These are phyloP conservation scores for Trematomus loennbergii DNA, from an alignment of 2,113 vertebrate genomes.

Conservation along the genomic window DNA sequence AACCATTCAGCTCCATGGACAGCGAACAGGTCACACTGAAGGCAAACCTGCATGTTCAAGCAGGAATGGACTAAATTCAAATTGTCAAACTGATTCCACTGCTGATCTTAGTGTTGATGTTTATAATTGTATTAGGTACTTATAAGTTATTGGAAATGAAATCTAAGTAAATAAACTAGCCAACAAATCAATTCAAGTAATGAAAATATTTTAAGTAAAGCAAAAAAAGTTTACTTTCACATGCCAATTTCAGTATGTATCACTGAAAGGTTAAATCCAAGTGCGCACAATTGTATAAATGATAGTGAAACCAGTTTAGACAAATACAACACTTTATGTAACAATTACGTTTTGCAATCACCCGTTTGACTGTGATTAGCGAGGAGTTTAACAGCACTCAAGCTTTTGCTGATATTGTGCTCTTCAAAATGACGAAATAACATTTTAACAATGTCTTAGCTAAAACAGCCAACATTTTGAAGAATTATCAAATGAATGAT, in stretches of 20 bases:
- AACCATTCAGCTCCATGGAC: slow-evolving; percentile 64
- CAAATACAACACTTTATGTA: no score
- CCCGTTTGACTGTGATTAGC: neutral
- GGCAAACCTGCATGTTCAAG: neutral
- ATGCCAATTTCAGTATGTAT: neutral
- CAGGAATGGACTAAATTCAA: no score
- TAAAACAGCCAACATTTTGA: neutral
- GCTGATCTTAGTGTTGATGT: neutral
- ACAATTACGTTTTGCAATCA: no score
- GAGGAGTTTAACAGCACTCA: neutral
- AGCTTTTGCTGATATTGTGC: neutral
- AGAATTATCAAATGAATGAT: neutral
- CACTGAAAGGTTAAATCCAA: neutral
- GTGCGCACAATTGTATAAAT: no score
- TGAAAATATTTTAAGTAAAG: neutral
- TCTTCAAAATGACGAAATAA: neutral
- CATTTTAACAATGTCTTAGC: neutral
- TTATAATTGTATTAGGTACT: neutral
- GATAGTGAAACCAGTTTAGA: no score
- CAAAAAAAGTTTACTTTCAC: neutral
- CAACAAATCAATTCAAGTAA: neutral
- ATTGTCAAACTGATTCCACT: no score
- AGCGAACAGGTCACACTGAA: slow-evolving; percentile 5
- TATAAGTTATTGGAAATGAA: neutral
- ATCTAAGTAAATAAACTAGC: neutral